phyloP scores from a whole-genome alignment of 1,140 invertebrate species.

The Drosophila kurseongensis region DNA sequence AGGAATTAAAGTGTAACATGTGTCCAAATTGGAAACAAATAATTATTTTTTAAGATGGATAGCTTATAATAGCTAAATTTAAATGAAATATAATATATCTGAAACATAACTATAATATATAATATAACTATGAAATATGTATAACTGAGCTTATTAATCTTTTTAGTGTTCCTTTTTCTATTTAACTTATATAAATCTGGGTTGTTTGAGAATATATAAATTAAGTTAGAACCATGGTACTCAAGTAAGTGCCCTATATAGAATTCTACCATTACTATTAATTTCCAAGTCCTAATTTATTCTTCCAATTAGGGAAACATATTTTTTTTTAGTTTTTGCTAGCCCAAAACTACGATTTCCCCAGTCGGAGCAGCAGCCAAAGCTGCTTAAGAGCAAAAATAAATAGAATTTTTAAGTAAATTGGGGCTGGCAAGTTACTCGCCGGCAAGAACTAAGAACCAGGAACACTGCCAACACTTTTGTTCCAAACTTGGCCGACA shows the following conservation, averaged over 20 bases:
- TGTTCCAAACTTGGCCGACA: conserved; percentile 73
- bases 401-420: conserved; percentile 81
- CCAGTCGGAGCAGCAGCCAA: conserved; percentile 14
- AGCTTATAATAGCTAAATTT: no score
- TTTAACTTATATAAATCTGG: no score
- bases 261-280: conserved; percentile 3
- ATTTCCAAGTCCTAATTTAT: neutral
- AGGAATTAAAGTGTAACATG: no score
- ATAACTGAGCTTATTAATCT: no score
- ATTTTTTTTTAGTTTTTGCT: conserved; percentile 21
- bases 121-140: no score
- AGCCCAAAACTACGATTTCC: conserved; percentile 26
- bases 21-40: no score
- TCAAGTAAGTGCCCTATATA: neutral
- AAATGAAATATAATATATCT: no score
- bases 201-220: no score
- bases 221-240: no score
- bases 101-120: no score
- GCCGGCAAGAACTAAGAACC: conserved; percentile 25
- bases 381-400: conserved; percentile 64
- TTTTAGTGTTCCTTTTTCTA: no score
- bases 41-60: no score
- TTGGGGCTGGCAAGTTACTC: conserved; percentile 66
- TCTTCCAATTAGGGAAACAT: conserved; percentile 45
- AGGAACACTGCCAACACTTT: conserved; percentile 66